Evolutionary conservation across 2,113 vertebrate species (phyloP).

Genomic region (Pao palembangensis): DNA sequence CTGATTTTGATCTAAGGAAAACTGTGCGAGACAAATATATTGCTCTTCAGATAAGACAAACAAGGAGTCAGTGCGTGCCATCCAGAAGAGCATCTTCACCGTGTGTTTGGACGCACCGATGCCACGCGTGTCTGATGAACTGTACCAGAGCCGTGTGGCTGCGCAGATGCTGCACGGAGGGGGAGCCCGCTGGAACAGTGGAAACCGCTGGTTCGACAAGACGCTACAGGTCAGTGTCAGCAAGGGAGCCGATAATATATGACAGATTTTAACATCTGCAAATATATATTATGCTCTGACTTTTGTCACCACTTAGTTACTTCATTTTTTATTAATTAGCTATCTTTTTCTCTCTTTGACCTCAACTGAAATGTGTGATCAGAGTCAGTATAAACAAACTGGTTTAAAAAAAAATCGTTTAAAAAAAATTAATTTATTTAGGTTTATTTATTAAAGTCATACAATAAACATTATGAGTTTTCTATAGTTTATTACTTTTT

Average conservation of each 20-base stretch:
- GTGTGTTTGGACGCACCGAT: constrained; percentile 89
- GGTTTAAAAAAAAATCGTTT: too few species aligned
- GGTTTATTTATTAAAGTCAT: too few species aligned
- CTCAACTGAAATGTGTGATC: too few species aligned
- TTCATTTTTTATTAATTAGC: too few species aligned
- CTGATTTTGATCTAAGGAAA: background rate
- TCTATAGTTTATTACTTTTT: too few species aligned
- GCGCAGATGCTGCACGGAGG: constrained; percentile 95
- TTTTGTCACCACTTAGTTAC: too few species aligned
- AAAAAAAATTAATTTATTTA: too few species aligned
- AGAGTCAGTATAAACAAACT: too few species aligned
- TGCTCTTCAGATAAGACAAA: constrained; percentile 85
- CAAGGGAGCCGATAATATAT: background rate
- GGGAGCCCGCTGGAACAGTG: constrained; percentile 88
- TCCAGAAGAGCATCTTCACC: constrained; percentile 93
- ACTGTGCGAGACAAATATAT: background rate
- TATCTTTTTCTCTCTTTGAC: too few species aligned
- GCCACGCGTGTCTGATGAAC: constrained; percentile 82
- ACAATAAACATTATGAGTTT: too few species aligned
- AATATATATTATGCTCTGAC: too few species aligned
- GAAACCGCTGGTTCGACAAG: constrained; percentile 98
- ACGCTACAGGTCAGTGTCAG: constrained; percentile 83
- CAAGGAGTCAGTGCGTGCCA: constrained; percentile 88
- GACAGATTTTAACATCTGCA: too few species aligned
- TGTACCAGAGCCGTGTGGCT: constrained; percentile 83